A percentile compares a stretch with the other conserved stretches of the same genome.
Evolutionary conservation across 2,888 invertebrate species (phyloP).

Genomic region (Spodoptera exigua): DNA sequence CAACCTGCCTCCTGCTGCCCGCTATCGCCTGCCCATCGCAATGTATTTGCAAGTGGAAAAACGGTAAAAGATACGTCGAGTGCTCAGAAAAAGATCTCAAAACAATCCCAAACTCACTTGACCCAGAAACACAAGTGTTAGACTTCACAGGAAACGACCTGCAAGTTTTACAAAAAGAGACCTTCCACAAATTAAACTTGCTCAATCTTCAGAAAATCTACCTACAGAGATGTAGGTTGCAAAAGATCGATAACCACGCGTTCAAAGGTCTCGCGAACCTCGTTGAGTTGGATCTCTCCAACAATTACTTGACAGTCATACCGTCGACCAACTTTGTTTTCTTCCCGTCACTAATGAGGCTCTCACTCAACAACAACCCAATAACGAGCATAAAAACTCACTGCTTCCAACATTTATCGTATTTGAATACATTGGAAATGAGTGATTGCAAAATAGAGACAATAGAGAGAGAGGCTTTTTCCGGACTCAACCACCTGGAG

Average conservation of each 20-base stretch:
- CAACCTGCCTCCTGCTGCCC: conserved; percentile 81
- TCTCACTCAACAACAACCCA: conserved; percentile 94
- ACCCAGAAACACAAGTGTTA: conserved; percentile 95
- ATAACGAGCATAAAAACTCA: conserved; percentile 92
- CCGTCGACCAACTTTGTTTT: conserved; percentile 94
- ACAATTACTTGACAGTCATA: conserved; percentile 93
- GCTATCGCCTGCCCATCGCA: conserved; percentile 92
- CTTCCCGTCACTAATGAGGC: conserved; percentile 94
- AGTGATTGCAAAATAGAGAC: conserved; percentile 94
- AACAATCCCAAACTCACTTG: conserved; percentile 93
- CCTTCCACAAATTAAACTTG: conserved; percentile 93
- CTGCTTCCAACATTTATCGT: conserved; percentile 93
- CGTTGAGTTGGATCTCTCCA: conserved; percentile 96
- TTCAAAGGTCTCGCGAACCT: conserved; percentile 96
- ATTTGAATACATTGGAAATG: conserved; percentile 94
- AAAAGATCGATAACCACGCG: conserved; percentile 93
- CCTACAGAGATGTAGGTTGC: conserved; percentile 93
- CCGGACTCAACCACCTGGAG: conserved; percentile 94
- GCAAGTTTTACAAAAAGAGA: conserved; percentile 93
- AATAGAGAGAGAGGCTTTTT: conserved; percentile 94
- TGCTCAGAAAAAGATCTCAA: conserved; percentile 94
- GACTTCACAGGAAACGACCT: conserved; percentile 95
- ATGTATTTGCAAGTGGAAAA: conserved; percentile 97
- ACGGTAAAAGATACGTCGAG: conserved; percentile 97
- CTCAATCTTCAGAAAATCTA: conserved; percentile 96